Base-by-base conservation (phyloP, 2,113 vertebrate genomes). In the Brachyhypopomus occidentalis region DNA sequence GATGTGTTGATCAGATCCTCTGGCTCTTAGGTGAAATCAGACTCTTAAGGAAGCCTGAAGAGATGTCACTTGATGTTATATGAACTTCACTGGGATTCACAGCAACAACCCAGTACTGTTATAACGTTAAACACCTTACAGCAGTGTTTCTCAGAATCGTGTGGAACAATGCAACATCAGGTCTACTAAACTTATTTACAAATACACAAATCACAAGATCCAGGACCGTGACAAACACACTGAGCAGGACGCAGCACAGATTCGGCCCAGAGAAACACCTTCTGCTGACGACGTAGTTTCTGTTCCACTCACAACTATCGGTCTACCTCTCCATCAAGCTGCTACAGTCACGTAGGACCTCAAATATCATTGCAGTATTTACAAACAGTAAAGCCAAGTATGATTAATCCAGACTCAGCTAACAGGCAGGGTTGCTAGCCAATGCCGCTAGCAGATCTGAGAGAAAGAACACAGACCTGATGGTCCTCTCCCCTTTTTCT, bases 351-450 rank as follows among this genome's bases (percentile, higher is more conserved):
- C 11, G 19, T 27, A 69, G 66, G 66, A 70, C 17, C 1, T 34
- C 34, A 70, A 38, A 19, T 70, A n/a, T 38, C 66, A 70, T 4
- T 11, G 20, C 66, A 41, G 45, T 7, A 22, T 70, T 70, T 70
- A 41, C 66, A 41, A 70, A 70, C n/a, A 11, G 19, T 20, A 38
- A 70, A 41, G 66, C 66, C 66, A 70, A 52, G 45, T 70, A 34
- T 22, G 36, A 70, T 70, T 70, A n/a, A 41, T 70, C 66, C 20
- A 22, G 41, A 19, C 66, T 22, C 66, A 22, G n/a, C 38, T 41
- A 30, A 70, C 34, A 19, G 11, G 66, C 34, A 70, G 34, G 66
- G 22, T 22, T 41, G 66, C 8, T 23, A 22, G 66, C 23, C 36
- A 41, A 7, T 41, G 36, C 36, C 41, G 8, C n/a, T 19, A 11